phyloP scores from a whole-genome alignment of 37 sponge, comb jelly and placozoan genomes.

The Mnemiopsis leidyi region DNA sequence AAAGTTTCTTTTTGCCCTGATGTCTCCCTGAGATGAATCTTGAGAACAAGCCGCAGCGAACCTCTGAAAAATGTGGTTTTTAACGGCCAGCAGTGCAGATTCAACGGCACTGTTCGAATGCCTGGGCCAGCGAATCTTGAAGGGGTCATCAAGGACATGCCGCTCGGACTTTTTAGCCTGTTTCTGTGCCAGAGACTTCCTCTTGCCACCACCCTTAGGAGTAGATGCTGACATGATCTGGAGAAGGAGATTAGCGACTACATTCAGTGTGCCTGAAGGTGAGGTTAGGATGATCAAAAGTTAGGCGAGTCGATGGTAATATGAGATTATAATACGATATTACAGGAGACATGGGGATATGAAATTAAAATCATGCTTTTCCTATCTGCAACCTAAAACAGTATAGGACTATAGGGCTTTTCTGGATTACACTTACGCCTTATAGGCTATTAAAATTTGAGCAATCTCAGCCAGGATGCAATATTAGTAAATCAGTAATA shows the following conservation, averaged over 20 bases:
- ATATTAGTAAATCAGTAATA: too few species aligned
- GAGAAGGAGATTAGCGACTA: too few species aligned
- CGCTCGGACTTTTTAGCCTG: neutral
- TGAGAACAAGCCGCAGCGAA: neutral
- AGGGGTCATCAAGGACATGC: constrained; percentile 50
- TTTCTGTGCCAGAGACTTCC: constrained; percentile 50
- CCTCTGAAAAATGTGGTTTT: neutral
- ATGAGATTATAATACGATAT: neutral
- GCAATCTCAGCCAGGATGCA: too few species aligned
- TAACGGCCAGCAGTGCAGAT: neutral
- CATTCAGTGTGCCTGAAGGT: neutral
- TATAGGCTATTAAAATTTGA: too few species aligned
- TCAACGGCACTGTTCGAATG: neutral
- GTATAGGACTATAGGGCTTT: too few species aligned
- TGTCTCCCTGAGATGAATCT: neutral
- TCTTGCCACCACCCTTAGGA: neutral
- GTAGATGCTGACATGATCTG: neutral
- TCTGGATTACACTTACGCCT: too few species aligned
- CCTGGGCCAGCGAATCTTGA: constrained; percentile 40
- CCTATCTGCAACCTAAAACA: too few species aligned
- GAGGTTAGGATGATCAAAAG: neutral
- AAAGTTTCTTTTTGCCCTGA: neutral
- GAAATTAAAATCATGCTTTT: too few species aligned
- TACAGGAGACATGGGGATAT: neutral
- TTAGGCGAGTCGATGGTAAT: neutral